phyloP scores from a whole-genome alignment of 2,888 invertebrate genomes.

The Cheilosia scutellata region DNA sequence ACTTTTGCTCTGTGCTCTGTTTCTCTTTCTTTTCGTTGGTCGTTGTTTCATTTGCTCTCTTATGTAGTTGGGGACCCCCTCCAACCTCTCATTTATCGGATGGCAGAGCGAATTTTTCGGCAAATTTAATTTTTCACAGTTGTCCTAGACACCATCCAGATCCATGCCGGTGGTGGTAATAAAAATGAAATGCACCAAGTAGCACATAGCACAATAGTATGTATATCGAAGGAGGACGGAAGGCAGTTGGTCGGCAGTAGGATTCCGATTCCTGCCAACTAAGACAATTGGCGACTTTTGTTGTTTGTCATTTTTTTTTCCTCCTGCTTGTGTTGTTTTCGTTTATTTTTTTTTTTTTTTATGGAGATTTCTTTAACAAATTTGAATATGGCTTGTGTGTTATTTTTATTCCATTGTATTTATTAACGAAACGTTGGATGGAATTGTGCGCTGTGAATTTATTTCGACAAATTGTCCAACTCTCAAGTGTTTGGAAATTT shows the following conservation, averaged over 20 bases:
- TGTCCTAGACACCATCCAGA: conserved; percentile 50
- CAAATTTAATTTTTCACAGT: conserved; percentile 70
- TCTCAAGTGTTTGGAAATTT: conserved; percentile 41
- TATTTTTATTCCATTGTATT: conserved; percentile 45
- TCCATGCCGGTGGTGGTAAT: conserved; percentile 32
- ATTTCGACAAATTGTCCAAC: conserved; percentile 54
- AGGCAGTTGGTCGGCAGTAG: neutral
- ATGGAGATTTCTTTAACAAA: conserved; percentile 2
- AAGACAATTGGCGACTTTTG: conserved; percentile 69
- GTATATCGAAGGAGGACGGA: neutral
- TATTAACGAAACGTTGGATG: conserved; percentile 28
- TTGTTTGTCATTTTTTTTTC: conserved; percentile 18
- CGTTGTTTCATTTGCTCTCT: conserved; percentile 11
- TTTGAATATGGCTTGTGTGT: conserved; percentile 20
- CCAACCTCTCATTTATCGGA: conserved; percentile 13
- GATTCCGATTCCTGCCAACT: conserved; percentile 48
- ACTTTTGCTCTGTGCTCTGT: conserved; percentile 16
- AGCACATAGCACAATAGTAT: conserved; percentile 9
- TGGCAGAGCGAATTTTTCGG: conserved; percentile 11
- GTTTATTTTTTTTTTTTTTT: conserved; percentile 18
- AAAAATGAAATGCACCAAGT: conserved; percentile 38
- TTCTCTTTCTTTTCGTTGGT: neutral
- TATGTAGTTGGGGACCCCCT: neutral
- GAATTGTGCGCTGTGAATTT: conserved; percentile 13
- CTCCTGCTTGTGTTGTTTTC: neutral